A percentile compares a stretch with the other conserved stretches of the same genome.
phyloP scores from a whole-genome alignment of 2,888 invertebrate genomes.

The Pammene fasciana region DNA sequence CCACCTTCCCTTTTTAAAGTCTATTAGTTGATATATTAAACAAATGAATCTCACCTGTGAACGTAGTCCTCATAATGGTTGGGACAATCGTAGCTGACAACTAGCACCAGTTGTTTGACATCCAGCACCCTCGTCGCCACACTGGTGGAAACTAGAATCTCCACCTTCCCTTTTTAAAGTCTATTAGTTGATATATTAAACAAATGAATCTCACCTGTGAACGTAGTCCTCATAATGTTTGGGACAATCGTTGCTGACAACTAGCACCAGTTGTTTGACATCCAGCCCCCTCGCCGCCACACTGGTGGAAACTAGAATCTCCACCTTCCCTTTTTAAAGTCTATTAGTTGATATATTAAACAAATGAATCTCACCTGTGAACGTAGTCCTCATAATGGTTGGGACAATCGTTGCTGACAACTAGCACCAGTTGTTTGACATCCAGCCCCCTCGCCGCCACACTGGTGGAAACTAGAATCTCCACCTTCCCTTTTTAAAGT shows the following conservation, averaged over 20 bases:
- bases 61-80: too few species aligned
- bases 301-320: conserved; percentile 97
- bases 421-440: conserved; percentile 98
- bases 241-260: conserved; percentile 99
- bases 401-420: conserved; percentile 99
- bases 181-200: too few species aligned
- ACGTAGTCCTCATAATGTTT: too few species aligned
- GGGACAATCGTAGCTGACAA: conserved; percentile 99
- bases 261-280: conserved; percentile 98
- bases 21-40: too few species aligned
- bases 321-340: conserved; percentile 97
- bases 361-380: conserved; percentile 84
- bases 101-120: conserved; percentile 98
- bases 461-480: conserved; percentile 97
- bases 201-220: conserved; percentile 84
- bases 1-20: conserved; percentile 97
- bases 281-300: conserved; percentile 99
- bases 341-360: too few species aligned
- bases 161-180: conserved; percentile 97
- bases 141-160: conserved; percentile 97
- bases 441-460: conserved; percentile 99
- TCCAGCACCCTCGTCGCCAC: conserved; percentile 99
- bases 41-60: conserved; percentile 84
- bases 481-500: conserved; percentile 97
- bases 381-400: too few species aligned